Evolutionary conservation across 2,888 invertebrate genomes (phyloP), one percentile per base, ranked within the genome.

Genomic region (Eupithecia vulgata): DNA sequence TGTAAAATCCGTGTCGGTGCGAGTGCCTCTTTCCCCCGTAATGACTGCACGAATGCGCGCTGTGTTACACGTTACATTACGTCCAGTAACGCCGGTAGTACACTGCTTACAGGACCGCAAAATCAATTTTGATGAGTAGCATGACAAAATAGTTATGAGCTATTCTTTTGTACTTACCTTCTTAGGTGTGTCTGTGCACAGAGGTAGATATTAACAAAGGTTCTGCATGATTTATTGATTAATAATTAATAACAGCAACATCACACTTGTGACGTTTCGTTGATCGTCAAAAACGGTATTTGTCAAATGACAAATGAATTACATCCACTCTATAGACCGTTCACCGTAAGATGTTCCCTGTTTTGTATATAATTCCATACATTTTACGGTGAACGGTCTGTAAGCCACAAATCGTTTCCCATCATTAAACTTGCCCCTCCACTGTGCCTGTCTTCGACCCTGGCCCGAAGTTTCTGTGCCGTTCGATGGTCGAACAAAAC

Each of bases 401-500:
- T n/a, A 25, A 25, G 1, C 1, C 25, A 25, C 12, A 21, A 12
- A 1, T 57, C 13, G 57, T 13, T 57, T 12, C 25, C 21, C 12
- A 5, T 57, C 25, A 21, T 25, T 57, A 57, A 25, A 57, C 25
- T 25, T 57, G 25, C 48, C 48, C 48, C 48, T 52, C 21, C 21
- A n/a, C 48, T 21, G 2, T n/a, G 48, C 64, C 70, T 70, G 7
- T 25, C 35, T 71, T 37, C 70, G 30, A 65, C 70, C 30, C 70
- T 75, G 70, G 34, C 21, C 8, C 64, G 62, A 78, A 76, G 78
- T 79, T 81, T 79, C 70, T 73, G 76, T 66, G 74, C 64, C 78
- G 75, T 78, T 80, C 81, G 81, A 77, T 80, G 78, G 81, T 77
- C 82, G 81, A 84, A 85, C 88, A 87, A 85, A 87, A 86, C 90